Evolutionary conservation across 2,113 vertebrate genomes (phyloP), one percentile per base, ranked within the genome.

Genomic region (Pterocles burchelli): DNA sequence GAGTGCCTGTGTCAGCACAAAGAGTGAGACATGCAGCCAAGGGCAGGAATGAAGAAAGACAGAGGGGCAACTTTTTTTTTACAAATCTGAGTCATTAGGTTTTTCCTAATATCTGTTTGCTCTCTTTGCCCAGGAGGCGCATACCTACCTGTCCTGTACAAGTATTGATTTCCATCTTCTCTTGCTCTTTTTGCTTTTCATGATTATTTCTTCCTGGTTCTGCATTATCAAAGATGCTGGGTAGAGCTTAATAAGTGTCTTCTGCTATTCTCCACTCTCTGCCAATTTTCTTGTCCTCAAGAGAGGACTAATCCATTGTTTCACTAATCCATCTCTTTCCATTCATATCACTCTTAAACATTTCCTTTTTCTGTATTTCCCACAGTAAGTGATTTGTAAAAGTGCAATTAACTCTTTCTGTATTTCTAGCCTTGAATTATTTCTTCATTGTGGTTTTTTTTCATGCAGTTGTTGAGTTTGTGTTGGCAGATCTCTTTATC

Each of bases 401-500:
- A 90, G 26, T 62, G 18, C 49, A 24, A 8, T 94, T 93, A 94
- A 90, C 90, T 77, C 74, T 89, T 84, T 79, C 67, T 77, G 36
- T 54, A 8, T 76, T 90, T 74, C 67, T 66, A 70, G 29, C 36
- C 13, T 62, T 33, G 8, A 38, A n/a, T n/a, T 1, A 9, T 76
- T 89, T 87, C 38, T 94, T 83, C 14, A 6, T 1, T 67, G 36
- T 59, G 10, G 11, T 4, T 43, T 43, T 77, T 72, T 80, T 72
- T 46, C 6, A 0, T 57, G 33, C 36, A 74, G n/a, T 52, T 7
- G 2, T 17, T 71, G 5, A 11, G 4, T 88, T 67, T 78, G 52
- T 78, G 38, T 87, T 93, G 82, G 79, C 79, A 91, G 72, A 54
- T 85, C 14, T 94, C 68, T 90, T 68, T 71, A 88, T 91, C 82